phyloP scores from a whole-genome alignment of 2,797 vertebrate genomes.

The Paramormyrops hopkinsi region DNA sequence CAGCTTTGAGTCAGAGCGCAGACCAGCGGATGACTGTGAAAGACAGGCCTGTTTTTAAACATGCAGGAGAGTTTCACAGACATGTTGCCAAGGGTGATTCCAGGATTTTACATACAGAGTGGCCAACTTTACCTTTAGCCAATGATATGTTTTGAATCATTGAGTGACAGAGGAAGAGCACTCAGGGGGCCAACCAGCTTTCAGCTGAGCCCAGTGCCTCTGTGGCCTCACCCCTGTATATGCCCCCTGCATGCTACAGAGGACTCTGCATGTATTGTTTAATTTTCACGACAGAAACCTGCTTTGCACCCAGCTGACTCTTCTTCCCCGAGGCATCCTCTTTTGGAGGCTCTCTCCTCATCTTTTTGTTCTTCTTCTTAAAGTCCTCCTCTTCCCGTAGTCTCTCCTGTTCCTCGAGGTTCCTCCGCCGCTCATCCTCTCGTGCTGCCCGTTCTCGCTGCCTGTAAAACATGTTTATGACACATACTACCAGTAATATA shows the following conservation, averaged over 20 bases:
- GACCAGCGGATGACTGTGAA: conserved; percentile 30
- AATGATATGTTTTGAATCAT: not conserved
- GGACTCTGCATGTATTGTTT: not conserved
- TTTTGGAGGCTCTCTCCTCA: conserved; percentile 52
- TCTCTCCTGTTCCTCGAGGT: conserved; percentile 55
- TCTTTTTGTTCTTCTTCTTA: conserved; percentile 57
- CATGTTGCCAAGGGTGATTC: not conserved
- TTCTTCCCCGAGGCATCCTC: conserved; percentile 53
- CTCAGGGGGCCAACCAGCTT: not conserved
- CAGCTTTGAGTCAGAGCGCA: conserved; percentile 32
- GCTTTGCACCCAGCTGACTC: conserved; percentile 44
- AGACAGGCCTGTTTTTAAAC: not conserved
- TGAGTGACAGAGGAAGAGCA: not conserved
- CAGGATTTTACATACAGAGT: not conserved
- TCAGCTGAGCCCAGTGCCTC: not conserved
- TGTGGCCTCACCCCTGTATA: not conserved
- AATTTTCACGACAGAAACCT: conserved; percentile 48
- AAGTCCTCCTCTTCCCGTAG: conserved; percentile 64
- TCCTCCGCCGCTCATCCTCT: conserved; percentile 57
- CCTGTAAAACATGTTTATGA: conserved; percentile 44
- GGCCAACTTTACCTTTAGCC: not conserved
- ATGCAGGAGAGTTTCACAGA: not conserved
- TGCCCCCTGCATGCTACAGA: not conserved
- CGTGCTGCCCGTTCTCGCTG: conserved; percentile 48
- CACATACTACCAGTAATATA: not conserved